Evolutionary conservation across 2,888 invertebrate species (phyloP), one percentile per base, ranked within the genome.

Genomic region (Leptinotarsa haldemani): DNA sequence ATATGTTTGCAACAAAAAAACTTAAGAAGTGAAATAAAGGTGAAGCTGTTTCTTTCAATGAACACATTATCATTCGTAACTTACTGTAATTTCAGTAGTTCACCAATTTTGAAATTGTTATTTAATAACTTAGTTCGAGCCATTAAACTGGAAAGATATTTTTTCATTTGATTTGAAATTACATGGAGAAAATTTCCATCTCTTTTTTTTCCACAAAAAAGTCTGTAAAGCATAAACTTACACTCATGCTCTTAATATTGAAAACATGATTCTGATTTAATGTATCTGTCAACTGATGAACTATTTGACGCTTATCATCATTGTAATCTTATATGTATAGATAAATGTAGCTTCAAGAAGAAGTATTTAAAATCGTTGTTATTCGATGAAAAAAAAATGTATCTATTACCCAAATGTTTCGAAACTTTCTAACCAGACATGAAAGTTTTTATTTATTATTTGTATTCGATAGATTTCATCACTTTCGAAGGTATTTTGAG

Each of bases 341-440:
- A 80, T 79, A 64, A 80, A 81, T 81, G 81, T 81, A 80, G 78
- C 80, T 80, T 81, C 80, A 78, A 75, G 78, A 74, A 68, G 73
- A 76, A 68, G 73, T 71, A 78, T 79, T 78, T 77, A 80, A 80
- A 77, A 79, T 81, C 74, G 78, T 80, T 81, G 81, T 81, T 80
- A 78, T 77, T 74, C 74, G 64, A 75, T 72, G 70, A 76, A 74
- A 68, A 77, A 79, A 77, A 79, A 79, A 80, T 80, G 76, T 78
- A 80, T 40, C 40, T 40, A 40, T 40, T 40, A 76, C 79, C 79
- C 77, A 79, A 80, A 76, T 78, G 74, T 77, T 75, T 78, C 7
- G 70, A 70, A 64, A 74, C 75, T 77, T 64, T 75, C 56, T 5
- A 68, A 20, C 58, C 50, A 69, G 66, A 73, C 16, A 56, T 13